A percentile compares a stretch with the other conserved stretches of the same genome.
phyloP scores from a whole-genome alignment of 2,888 invertebrate genomes.

The Acleris holmiana region DNA sequence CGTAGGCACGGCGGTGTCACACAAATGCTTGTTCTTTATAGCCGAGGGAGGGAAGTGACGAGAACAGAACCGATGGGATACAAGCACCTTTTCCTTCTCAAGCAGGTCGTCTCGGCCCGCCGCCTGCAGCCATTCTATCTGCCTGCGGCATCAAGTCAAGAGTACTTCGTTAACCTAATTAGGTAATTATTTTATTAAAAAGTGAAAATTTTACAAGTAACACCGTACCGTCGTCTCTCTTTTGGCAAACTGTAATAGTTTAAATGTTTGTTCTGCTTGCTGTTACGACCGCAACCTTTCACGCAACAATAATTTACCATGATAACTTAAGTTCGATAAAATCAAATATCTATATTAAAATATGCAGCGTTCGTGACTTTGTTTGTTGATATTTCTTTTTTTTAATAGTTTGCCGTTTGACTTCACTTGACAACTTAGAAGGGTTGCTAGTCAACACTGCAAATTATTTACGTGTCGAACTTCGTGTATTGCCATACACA shows the following conservation, averaged over 20 bases:
- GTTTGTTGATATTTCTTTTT: neutral
- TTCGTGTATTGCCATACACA: no score
- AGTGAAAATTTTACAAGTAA: neutral
- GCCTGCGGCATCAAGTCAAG: slow-evolving; percentile 47
- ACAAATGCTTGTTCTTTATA: slow-evolving; percentile 64
- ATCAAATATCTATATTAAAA: neutral
- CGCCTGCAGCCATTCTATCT: slow-evolving; percentile 65
- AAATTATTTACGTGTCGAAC: no score
- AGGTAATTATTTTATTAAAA: neutral
- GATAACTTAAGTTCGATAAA: neutral
- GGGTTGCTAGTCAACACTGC: no score
- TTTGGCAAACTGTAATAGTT: slow-evolving; percentile 72
- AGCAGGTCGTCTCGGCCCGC: slow-evolving; percentile 64
- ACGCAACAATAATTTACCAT: slow-evolving; percentile 80
- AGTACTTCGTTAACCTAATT: neutral
- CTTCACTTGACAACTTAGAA: no score
- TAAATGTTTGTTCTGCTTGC: slow-evolving; percentile 65
- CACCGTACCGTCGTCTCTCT: slow-evolving; percentile 59
- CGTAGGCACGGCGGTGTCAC: slow-evolving; percentile 65
- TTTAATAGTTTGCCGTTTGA: no score
- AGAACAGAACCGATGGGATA: slow-evolving; percentile 66
- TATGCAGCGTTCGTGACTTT: neutral
- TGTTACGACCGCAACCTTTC: slow-evolving; percentile 68
- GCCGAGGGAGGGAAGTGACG: slow-evolving; percentile 64
- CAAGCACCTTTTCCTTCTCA: slow-evolving; percentile 47